Evolutionary conservation across 2,888 invertebrate species (phyloP), one percentile per base, ranked within the genome.

Genomic region (Idaea aversata): DNA sequence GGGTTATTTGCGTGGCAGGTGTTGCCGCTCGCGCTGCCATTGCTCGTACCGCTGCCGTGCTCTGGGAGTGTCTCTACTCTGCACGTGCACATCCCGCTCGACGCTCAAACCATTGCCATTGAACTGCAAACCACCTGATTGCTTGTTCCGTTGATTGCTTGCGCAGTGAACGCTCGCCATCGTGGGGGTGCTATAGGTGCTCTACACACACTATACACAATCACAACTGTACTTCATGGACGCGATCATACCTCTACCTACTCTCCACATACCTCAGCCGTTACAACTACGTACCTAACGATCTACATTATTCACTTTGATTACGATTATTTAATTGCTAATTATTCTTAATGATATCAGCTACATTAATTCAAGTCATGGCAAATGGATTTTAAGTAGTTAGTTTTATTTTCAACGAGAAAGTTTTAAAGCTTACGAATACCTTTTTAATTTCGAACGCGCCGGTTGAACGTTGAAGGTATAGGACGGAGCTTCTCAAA

Each of bases 1-100:
- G 47, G 36, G 47, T 60, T 68, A 60, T 67, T 68, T 66, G 67
- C 65, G 65, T 47, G 58, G 59, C 59, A 34, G 59, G 59, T 34
- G 59, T 13, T 10, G 7, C 34, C 59, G 34, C 61, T 57, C 66
- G 57, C 59, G 59, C 61, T 57, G 66, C 63, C 25, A 25, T 3
- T 7, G 47, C 13, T 7, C 13, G 3, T 47, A 2, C 4, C 7
- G 13, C 47, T 47, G 47, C 13, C 47, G 47, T 47, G 47, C 6
- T 47, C 47, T 13, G 47, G 0, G 13, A 13, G 47, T 47, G 13
- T 4, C 10, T 13, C 47, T 13, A 7, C 47, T 10, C 47, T 47
- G 4, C 3, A 7, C 47, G 13, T 47, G 13, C 10, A 47, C 47
- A 47, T 4, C 4, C 47, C 7, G 13, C 47, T 13, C 47, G 7